Percentiles rank a stretch among this genome's conserved stretches.
Conservation (phyloP, 2,888 invertebrate genomes). For the Torymus auratus region DNA sequence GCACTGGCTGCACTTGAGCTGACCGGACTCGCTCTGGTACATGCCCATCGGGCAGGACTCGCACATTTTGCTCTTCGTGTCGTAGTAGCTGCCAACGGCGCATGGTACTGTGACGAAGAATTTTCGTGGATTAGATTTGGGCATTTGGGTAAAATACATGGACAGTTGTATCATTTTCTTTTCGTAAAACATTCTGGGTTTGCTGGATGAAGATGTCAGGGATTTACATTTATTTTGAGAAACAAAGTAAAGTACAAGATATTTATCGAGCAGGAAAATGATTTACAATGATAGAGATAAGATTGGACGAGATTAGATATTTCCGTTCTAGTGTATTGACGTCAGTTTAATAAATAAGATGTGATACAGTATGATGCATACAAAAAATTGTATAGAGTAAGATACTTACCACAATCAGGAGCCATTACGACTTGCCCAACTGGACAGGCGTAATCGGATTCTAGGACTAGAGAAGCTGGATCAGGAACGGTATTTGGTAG, state of each 20-base stretch:
- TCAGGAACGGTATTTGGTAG: conserved; percentile 96
- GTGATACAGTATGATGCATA: too few relatives aligned
- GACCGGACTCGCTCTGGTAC: conserved; percentile 95
- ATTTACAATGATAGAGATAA: too few relatives aligned
- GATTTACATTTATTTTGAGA: too few relatives aligned
- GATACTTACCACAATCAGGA: conserved; percentile 89
- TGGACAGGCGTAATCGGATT: conserved; percentile 95
- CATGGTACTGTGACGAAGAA: conserved; percentile 85
- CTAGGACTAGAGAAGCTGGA: conserved; percentile 90
- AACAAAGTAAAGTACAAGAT: too few relatives aligned
- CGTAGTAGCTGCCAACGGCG: conserved; percentile 92
- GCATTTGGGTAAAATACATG: too few relatives aligned
- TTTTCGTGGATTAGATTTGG: neutral
- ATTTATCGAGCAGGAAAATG: too few relatives aligned
- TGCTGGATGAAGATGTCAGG: too few relatives aligned
- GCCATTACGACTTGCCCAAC: conserved; percentile 95
- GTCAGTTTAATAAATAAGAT: too few relatives aligned
- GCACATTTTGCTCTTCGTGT: conserved; percentile 87
- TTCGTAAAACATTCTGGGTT: too few relatives aligned
- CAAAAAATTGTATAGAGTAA: neutral
- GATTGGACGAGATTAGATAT: too few relatives aligned
- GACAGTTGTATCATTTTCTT: too few relatives aligned
- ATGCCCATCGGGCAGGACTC: conserved; percentile 91
- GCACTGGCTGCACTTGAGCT: conserved; percentile 91
- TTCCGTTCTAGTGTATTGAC: too few relatives aligned